Conservation (phyloP, 2,113 vertebrate species). For the Entelurus aequoreus region DNA sequence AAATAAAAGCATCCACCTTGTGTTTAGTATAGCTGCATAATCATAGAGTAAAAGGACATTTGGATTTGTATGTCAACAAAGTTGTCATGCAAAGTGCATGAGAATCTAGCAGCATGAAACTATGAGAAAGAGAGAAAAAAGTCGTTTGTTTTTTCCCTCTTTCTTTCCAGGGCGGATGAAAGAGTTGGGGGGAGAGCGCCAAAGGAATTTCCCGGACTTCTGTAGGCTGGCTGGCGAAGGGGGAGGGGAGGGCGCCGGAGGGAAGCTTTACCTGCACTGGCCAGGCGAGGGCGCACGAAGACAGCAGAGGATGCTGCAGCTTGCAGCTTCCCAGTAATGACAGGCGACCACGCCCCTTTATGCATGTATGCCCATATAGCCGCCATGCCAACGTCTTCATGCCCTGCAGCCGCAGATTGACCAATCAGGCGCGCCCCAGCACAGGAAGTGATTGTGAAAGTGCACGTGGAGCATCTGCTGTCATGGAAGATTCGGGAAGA, state of each 20-base stretch:
- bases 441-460: too few relatives aligned
- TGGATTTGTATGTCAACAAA: too few relatives aligned
- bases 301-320: constrained; percentile 57
- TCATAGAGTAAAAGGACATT: too few relatives aligned
- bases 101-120: too few relatives aligned
- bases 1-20: too few relatives aligned
- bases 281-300: constrained; percentile 78
- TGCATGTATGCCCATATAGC: constrained; percentile 5
- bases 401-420: neutral
- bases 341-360: neutral
- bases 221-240: constrained; percentile 10
- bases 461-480: too few relatives aligned
- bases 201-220: constrained; percentile 63
- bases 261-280: constrained; percentile 47
- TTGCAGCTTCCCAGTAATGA: constrained; percentile 7
- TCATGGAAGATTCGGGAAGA: too few relatives aligned
- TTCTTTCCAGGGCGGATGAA: constrained; percentile 39
- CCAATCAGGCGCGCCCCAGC: neutral
- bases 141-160: constrained; percentile 9
- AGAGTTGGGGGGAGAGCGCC: constrained; percentile 39
- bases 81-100: too few relatives aligned
- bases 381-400: constrained; percentile 1
- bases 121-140: neutral
- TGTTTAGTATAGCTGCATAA: too few relatives aligned
- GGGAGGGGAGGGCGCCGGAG: constrained; percentile 19